Conservation (phyloP, 2,888 invertebrate genomes). For the Ferrisia virgata region DNA sequence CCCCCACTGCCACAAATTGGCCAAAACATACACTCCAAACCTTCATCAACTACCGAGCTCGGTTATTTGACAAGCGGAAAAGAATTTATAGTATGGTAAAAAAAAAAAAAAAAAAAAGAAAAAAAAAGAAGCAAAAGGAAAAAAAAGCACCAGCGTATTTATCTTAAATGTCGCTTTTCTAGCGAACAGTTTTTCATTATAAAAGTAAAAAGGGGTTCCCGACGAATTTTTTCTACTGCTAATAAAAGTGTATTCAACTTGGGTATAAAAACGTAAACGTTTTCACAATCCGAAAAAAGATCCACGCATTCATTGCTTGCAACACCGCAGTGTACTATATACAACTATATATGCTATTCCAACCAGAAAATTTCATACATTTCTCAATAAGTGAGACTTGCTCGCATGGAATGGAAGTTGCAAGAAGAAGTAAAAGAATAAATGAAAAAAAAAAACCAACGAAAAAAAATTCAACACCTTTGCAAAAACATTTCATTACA, state of each 20-base stretch:
- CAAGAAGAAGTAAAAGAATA: background rate
- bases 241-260: background rate
- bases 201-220: background rate
- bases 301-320: background rate
- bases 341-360: background rate
- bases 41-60: background rate
- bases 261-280: conserved; percentile 6
- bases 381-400: conserved; percentile 6
- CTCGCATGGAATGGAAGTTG: background rate
- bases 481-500: conserved; percentile 6
- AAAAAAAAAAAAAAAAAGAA: no score
- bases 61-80: background rate
- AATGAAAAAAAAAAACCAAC: background rate
- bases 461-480: background rate
- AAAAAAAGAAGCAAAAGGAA: no score
- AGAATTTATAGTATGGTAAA: background rate
- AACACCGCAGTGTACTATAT: background rate
- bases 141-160: no score
- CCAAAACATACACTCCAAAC: background rate
- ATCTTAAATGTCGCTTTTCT: background rate
- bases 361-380: conserved; percentile 15
- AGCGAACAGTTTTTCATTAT: background rate
- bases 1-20: background rate
- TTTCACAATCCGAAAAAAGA: conserved; percentile 1
- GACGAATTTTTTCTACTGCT: background rate